A percentile compares a stretch with the other conserved stretches of the same genome.
These are phyloP conservation scores for Indicator maculatus DNA, from an alignment of 2,113 vertebrate genomes.

Conservation along the genomic window DNA sequence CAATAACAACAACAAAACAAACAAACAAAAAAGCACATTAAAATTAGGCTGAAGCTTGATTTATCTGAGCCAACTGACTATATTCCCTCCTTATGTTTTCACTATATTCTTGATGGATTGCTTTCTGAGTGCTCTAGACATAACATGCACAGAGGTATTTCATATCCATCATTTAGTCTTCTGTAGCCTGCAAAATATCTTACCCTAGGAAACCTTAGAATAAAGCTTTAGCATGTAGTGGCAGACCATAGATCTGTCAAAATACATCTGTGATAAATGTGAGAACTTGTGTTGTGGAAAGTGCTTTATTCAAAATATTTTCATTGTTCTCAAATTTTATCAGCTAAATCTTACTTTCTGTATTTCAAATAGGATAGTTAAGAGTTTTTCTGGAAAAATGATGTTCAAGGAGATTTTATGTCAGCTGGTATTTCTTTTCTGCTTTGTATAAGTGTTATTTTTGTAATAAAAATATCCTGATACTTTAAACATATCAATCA, in stretches of 20 bases:
- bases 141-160: background rate
- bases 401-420: background rate
- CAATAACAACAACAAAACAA: too few relatives aligned
- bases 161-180: background rate
- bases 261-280: background rate
- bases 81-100: background rate
- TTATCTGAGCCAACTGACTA: background rate
- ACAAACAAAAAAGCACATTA: background rate
- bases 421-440: background rate
- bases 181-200: background rate
- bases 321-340: background rate
- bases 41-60: background rate
- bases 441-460: background rate
- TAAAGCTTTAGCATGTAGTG: background rate
- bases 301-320: background rate
- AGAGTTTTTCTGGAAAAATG: background rate
- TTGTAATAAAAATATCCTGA: background rate
- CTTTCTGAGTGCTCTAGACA: background rate
- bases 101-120: background rate
- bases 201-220: background rate
- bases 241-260: background rate
- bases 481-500: background rate
- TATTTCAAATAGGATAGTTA: background rate
- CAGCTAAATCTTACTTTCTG: background rate
- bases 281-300: background rate